phyloP scores from a whole-genome alignment of 2,888 invertebrate species.

The Eupeodes latifasciatus region DNA sequence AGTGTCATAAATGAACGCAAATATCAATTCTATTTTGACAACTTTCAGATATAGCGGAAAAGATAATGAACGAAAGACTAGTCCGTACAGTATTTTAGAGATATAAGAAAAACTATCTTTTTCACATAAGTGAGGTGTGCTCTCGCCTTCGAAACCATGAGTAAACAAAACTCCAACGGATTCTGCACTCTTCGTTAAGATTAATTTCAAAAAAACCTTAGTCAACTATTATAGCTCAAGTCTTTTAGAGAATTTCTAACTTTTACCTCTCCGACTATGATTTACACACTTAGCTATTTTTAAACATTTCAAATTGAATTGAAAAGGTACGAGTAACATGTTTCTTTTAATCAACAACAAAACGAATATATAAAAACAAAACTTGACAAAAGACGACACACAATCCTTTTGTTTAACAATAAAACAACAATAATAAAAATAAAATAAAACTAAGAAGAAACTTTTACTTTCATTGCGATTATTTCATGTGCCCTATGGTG shows the following conservation, averaged over 20 bases:
- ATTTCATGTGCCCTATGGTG: slow-evolving; percentile 15
- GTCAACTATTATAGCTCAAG: too few species aligned
- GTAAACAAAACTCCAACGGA: too few species aligned
- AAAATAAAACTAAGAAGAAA: not conserved
- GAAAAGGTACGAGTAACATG: not conserved
- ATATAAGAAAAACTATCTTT: too few species aligned
- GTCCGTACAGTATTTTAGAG: too few species aligned
- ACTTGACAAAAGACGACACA: slow-evolving; percentile 12
- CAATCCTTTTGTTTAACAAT: slow-evolving; percentile 51
- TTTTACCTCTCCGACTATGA: not conserved
- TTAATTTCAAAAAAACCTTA: too few species aligned
- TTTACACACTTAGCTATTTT: not conserved
- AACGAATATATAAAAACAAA: not conserved
- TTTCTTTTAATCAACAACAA: slow-evolving; percentile 3
- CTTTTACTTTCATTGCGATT: slow-evolving; percentile 67
- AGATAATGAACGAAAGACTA: too few species aligned
- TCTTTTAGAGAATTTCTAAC: not conserved
- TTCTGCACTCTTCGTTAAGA: too few species aligned
- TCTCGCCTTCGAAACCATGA: too few species aligned
- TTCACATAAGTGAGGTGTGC: too few species aligned
- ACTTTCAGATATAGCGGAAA: too few species aligned
- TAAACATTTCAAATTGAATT: slow-evolving; percentile 2
- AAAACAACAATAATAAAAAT: not conserved
- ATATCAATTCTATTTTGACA: too few species aligned
- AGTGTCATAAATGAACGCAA: too few species aligned